Base-by-base conservation (phyloP, 2,888 invertebrate species). In the Dexiosoma caninum region DNA sequence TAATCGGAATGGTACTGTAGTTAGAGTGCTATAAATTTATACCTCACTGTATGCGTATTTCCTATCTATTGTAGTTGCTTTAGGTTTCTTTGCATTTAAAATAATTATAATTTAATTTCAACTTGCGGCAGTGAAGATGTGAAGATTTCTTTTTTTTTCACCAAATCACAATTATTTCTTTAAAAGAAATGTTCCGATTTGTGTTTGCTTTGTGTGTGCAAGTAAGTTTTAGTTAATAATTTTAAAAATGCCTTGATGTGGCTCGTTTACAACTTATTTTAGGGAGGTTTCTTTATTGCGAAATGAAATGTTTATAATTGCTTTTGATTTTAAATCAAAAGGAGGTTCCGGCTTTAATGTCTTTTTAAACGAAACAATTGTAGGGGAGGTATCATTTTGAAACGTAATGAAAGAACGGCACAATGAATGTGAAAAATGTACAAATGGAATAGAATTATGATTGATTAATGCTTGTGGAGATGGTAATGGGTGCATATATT, bases 311-410 rank as follows among this genome's bases (percentile, higher is more conserved):
- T 66, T 74, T 35, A 23, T 60, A 62, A 70, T 62, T 62, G 55
- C 30, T 37, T 70, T 53, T 46, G 53, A 55, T 55, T 70, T 64
- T 42, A 46, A 51, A 35, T 42, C 27, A 46, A 40, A 53, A 77
- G 67, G 67, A 27, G 72, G 71, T 64, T 64, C 35, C 30, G 32
- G 10, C 49, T 69, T 51, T 81, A 81, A 81, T 77, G 72, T 42
- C 35, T 81, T 77, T 81, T 81, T 77, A 81, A 81, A 69, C 72
- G 72, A 49, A 77, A 35, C 55, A 49, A 37, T 49, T 57, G 16
- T 46, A 32, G 70, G 49, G 44, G 53, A 44, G 55, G 55, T n/a
- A 23, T 72, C 42, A 44, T 62, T 32, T 12, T 37, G 16, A 44
- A 60, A 51, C 6, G n/a, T 32, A 64, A 40, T 30, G 40, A 64